Evolutionary conservation across 2,113 vertebrate species (phyloP).

Genomic region (Zapornia atra): DNA sequence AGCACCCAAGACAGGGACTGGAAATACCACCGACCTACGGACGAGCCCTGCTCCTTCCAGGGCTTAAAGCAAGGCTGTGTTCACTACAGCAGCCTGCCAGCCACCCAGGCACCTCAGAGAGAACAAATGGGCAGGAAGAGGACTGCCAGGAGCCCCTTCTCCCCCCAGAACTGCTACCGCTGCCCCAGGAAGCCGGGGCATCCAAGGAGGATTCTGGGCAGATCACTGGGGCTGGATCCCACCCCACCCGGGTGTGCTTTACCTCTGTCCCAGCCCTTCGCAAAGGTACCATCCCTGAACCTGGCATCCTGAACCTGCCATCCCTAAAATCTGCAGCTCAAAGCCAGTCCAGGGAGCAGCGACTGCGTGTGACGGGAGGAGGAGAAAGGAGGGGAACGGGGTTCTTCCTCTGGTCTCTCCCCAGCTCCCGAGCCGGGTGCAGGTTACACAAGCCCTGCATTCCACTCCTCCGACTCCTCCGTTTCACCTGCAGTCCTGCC

Average conservation of each 20-base stretch:
- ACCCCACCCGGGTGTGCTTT: neutral
- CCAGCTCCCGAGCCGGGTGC: neutral
- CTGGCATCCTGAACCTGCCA: neutral
- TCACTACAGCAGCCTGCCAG: neutral
- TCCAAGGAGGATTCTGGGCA: neutral
- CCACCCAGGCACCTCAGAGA: neutral
- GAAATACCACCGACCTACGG: neutral
- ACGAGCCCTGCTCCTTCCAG: neutral
- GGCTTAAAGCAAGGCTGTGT: neutral
- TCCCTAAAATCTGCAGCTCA: neutral
- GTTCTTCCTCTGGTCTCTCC: neutral
- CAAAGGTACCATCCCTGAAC: neutral
- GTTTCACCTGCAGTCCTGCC: constrained; percentile 51
- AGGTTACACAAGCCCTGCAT: constrained; percentile 46
- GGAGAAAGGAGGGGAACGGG: neutral
- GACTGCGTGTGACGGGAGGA: neutral
- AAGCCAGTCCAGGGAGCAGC: neutral
- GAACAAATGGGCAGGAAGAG: neutral
- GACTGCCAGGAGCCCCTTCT: neutral
- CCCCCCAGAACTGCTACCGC: rapidly evolving
- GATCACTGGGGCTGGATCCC: neutral
- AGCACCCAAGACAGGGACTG: neutral
- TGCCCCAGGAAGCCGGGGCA: neutral
- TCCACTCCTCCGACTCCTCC: neutral
- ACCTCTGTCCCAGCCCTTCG: neutral